These are phyloP conservation scores for Pachycephala philippinensis DNA, from an alignment of 2,113 vertebrate species.

Conservation along the genomic window DNA sequence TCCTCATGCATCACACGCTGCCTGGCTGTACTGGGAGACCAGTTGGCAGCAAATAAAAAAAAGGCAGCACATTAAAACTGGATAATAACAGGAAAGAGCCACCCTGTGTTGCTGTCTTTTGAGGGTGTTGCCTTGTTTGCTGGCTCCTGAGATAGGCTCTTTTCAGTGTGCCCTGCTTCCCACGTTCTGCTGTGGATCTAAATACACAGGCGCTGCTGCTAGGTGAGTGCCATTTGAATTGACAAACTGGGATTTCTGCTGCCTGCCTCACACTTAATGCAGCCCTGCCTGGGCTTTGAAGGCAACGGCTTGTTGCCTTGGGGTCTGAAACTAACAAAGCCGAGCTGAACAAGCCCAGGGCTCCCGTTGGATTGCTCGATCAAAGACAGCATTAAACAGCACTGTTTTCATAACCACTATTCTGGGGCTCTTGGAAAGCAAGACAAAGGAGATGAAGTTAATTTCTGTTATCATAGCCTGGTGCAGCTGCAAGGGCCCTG, in stretches of 20 bases:
- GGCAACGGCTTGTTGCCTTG: constrained; percentile 69
- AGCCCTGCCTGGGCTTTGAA: constrained; percentile 64
- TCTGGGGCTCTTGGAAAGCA: constrained; percentile 51
- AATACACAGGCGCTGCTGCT: constrained; percentile 27
- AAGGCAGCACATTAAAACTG: neutral
- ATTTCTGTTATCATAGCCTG: constrained; percentile 65
- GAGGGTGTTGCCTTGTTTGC: neutral
- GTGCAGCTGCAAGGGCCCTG: constrained; percentile 41
- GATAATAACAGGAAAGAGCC: neutral
- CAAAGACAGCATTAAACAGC: constrained; percentile 74
- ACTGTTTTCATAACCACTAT: constrained; percentile 69
- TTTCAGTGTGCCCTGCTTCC: neutral
- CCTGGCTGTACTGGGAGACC: neutral
- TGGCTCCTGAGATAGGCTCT: neutral
- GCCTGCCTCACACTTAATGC: neutral
- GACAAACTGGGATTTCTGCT: constrained; percentile 69
- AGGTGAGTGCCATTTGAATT: constrained; percentile 63
- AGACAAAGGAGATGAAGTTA: constrained; percentile 59
- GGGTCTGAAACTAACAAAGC: constrained; percentile 72
- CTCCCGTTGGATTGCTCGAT: constrained; percentile 68
- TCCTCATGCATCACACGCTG: neutral
- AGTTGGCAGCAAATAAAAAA: neutral
- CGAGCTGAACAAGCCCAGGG: constrained; percentile 51
- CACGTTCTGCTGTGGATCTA: constrained; percentile 13
- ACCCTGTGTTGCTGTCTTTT: neutral